Conservation (phyloP, 2,797 vertebrate species). For the Macroramphosus scolopax region DNA sequence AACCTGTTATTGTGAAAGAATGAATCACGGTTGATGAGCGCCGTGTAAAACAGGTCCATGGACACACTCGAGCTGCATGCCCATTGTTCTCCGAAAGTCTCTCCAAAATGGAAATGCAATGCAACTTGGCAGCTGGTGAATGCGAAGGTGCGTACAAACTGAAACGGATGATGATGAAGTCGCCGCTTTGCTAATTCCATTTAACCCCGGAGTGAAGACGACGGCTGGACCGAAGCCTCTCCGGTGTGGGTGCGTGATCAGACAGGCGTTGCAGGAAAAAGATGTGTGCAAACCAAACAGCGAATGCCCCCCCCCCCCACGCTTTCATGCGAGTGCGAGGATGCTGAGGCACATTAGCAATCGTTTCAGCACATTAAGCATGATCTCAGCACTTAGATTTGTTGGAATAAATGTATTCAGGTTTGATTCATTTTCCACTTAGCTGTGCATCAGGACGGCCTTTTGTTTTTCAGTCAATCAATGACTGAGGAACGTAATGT, state of each 20-base stretch:
- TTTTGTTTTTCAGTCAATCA: conserved; percentile 4
- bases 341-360: conserved; percentile 30
- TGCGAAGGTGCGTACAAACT: conserved; percentile 45
- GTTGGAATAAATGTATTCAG: conserved; percentile 30
- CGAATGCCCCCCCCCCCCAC: conserved; percentile 18
- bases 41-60: conserved; percentile 41
- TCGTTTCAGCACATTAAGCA: conserved; percentile 51
- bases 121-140: conserved; percentile 61
- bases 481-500: not conserved
- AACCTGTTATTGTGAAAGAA: conserved; percentile 46
- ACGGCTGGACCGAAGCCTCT: conserved; percentile 36
- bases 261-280: conserved; percentile 34
- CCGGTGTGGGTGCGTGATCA: conserved; percentile 44
- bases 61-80: conserved; percentile 21
- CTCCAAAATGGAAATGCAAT: conserved; percentile 41
- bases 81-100: conserved; percentile 57
- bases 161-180: conserved; percentile 47
- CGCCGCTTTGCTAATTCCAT: conserved; percentile 55
- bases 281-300: conserved; percentile 47
- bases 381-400: conserved; percentile 23
- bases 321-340: conserved; percentile 13
- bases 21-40: conserved; percentile 44
- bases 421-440: conserved; percentile 22
- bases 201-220: conserved; percentile 50
- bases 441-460: not conserved